phyloP scores from a whole-genome alignment of 2,113 vertebrate species.

The Rhinoderma darwinii region DNA sequence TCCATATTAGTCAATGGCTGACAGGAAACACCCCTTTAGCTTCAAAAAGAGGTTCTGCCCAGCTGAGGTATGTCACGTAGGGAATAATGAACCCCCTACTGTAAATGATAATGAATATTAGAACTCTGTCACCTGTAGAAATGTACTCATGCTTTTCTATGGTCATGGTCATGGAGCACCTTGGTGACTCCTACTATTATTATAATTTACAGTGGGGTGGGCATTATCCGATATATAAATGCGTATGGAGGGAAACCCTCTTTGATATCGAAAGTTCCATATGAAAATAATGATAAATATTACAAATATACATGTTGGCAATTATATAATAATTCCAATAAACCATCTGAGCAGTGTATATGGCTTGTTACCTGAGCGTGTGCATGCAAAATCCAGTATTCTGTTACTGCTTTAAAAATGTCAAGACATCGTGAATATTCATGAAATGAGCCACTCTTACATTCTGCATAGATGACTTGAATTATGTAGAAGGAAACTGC shows the following conservation, averaged over 20 bases:
- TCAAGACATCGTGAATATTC: conserved; percentile 41
- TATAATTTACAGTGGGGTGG: not conserved
- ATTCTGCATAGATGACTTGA: conserved; percentile 6
- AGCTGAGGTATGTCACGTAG: too few species aligned
- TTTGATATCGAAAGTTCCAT: not conserved
- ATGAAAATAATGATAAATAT: not conserved
- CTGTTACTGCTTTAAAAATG: conserved; percentile 1
- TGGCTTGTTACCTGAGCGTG: not conserved
- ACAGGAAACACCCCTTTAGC: too few species aligned
- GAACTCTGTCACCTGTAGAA: not conserved
- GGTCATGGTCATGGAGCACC: not conserved
- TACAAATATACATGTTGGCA: not conserved
- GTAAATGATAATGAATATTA: too few species aligned
- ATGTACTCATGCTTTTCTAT: too few species aligned
- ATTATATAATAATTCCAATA: not conserved
- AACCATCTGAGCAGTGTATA: not conserved
- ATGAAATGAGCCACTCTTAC: not conserved
- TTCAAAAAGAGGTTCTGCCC: too few species aligned
- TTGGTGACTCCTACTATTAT: not conserved
- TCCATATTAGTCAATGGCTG: too few species aligned
- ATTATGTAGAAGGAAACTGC: conserved; percentile 35
- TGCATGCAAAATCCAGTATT: not conserved
- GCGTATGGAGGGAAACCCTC: not conserved
- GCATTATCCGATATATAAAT: too few species aligned
- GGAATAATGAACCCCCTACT: too few species aligned